Percentiles rank a stretch among this genome's conserved stretches.
Evolutionary conservation across 2,113 vertebrate species (phyloP).

Genomic region (Donacobius atricapilla): DNA sequence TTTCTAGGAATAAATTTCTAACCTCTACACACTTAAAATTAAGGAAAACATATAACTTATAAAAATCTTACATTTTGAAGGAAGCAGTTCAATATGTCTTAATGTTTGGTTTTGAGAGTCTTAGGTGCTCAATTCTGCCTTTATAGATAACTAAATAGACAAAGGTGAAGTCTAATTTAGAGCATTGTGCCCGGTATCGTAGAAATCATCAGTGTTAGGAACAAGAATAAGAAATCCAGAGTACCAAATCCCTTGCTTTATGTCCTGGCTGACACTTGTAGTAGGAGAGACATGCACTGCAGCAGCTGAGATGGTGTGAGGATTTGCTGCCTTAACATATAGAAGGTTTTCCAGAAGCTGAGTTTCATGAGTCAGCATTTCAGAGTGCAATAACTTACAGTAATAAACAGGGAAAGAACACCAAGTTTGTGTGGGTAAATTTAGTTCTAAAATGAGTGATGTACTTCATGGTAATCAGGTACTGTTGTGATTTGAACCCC

Average conservation of each 20-base stretch:
- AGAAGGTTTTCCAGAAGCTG: slow-evolving; percentile 13
- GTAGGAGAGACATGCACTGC: background rate
- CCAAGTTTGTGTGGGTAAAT: slow-evolving; percentile 61
- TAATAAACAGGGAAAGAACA: slow-evolving; percentile 52
- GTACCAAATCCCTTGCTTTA: background rate
- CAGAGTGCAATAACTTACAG: slow-evolving; percentile 42
- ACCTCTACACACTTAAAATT: background rate
- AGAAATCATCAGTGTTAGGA: background rate
- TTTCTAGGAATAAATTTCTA: background rate
- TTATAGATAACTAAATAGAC: background rate
- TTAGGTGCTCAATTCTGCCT: background rate
- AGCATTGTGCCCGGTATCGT: background rate
- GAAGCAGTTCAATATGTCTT: background rate
- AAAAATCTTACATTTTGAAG: background rate
- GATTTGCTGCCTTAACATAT: slow-evolving; percentile 49
- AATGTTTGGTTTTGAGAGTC: background rate
- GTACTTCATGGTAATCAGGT: slow-evolving; percentile 50
- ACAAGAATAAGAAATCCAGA: background rate
- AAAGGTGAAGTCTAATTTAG: background rate
- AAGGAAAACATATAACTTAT: background rate
- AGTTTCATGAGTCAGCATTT: slow-evolving; percentile 62
- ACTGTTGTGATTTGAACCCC: slow-evolving; percentile 37
- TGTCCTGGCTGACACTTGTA: background rate
- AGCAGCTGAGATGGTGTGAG: background rate
- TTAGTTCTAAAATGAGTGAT: slow-evolving; percentile 60